phyloP scores from a whole-genome alignment of 2,888 invertebrate genomes.

The Spodoptera picta region DNA sequence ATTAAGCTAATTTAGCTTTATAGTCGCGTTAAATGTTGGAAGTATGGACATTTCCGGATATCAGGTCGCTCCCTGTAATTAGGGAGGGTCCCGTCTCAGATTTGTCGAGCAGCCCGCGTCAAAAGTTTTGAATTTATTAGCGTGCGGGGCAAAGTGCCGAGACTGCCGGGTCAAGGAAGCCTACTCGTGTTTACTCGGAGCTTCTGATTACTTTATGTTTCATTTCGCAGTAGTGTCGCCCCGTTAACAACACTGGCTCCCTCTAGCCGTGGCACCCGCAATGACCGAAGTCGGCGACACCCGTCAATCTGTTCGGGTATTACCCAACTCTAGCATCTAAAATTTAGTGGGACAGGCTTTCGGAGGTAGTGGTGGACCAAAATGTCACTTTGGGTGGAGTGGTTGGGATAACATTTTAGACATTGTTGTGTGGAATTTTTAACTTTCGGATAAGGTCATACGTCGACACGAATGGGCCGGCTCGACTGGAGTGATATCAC shows the following conservation, averaged over 20 bases:
- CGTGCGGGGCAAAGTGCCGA: constrained; percentile 25
- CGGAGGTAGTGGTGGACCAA: background rate
- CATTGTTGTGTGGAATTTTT: no score
- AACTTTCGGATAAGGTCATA: no score
- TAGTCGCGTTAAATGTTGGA: constrained; percentile 38
- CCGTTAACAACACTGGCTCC: constrained; percentile 10
- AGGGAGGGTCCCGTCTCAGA: constrained; percentile 36
- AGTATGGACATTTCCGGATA: constrained; percentile 34
- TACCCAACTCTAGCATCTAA: constrained; percentile 11
- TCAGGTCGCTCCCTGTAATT: constrained; percentile 45
- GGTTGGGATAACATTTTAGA: no score
- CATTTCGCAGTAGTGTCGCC: constrained; percentile 13
- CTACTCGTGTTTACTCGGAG: constrained; percentile 29
- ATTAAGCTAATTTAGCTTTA: constrained; percentile 46
- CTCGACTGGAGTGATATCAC: no score
- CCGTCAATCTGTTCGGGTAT: constrained; percentile 22
- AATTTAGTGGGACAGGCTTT: constrained; percentile 16
- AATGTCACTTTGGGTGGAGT: background rate
- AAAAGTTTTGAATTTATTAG: constrained; percentile 54
- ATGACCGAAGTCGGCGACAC: constrained; percentile 19
- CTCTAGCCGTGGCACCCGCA: constrained; percentile 1
- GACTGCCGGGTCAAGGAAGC: constrained; percentile 28
- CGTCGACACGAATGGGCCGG: no score
- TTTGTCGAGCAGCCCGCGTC: constrained; percentile 37
- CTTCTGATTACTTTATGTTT: constrained; percentile 34